Percentiles rank a stretch among this genome's conserved stretches.
phyloP scores from a whole-genome alignment of 1,140 invertebrate genomes.

The Melitaea cinxia region DNA sequence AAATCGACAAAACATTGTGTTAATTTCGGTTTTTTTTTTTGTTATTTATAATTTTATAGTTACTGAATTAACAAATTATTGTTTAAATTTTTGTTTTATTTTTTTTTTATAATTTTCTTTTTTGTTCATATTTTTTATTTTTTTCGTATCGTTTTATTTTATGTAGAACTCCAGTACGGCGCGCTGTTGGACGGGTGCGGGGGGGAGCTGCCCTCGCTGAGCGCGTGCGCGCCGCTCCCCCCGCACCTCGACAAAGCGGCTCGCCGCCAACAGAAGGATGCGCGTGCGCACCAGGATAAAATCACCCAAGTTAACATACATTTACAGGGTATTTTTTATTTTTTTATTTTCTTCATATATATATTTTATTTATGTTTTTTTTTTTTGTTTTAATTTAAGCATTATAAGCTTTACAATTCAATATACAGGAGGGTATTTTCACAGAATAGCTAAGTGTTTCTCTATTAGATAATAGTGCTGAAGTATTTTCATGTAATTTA shows the following conservation, averaged over 20 bases:
- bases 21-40: too few species aligned
- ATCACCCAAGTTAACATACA: slow-evolving; percentile 93
- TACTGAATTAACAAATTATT: too few species aligned
- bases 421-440: too few species aligned
- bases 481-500: too few species aligned
- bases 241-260: slow-evolving; percentile 74
- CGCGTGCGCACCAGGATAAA: slow-evolving; percentile 86
- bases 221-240: slow-evolving; percentile 75
- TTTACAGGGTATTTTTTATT: slow-evolving; percentile 87
- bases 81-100: slow-evolving; percentile 35
- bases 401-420: too few species aligned
- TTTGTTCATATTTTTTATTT: too few species aligned
- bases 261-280: slow-evolving; percentile 83
- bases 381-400: slow-evolving; percentile 30
- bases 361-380: slow-evolving; percentile 16
- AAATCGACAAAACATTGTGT: too few species aligned
- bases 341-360: slow-evolving; percentile 41
- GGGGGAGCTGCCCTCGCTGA: slow-evolving; percentile 74
- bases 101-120: slow-evolving; percentile 44
- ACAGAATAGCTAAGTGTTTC: too few species aligned
- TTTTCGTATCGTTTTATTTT: slow-evolving; percentile 66
- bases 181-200: slow-evolving; percentile 74
- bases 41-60: too few species aligned
- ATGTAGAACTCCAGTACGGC: slow-evolving; percentile 74
- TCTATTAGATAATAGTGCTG: too few species aligned